Evolutionary conservation across 2,888 invertebrate genomes (phyloP).

Genomic region (Punctoribates punctum): DNA sequence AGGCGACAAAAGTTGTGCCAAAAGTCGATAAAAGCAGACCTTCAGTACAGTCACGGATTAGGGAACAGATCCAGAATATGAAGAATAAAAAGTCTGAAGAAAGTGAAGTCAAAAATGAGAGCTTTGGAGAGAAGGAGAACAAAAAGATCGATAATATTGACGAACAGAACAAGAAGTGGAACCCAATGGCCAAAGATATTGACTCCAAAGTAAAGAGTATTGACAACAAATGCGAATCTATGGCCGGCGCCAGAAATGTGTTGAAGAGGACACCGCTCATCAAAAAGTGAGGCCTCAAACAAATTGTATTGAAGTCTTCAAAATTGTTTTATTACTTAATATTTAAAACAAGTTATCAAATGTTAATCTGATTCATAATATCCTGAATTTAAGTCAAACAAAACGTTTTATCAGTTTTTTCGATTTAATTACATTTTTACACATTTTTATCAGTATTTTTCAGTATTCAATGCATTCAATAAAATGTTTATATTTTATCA

Average conservation of each 20-base stretch:
- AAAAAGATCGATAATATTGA: background rate
- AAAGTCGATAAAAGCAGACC: background rate
- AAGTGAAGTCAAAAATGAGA: background rate
- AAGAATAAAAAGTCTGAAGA: background rate
- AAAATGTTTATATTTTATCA: background rate
- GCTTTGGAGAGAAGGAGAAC: constrained; percentile 35
- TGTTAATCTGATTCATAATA: background rate
- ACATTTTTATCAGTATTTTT: background rate
- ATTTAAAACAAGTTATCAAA: background rate
- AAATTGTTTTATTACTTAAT: background rate
- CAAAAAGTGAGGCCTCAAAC: background rate
- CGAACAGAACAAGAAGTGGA: background rate
- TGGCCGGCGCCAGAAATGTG: background rate
- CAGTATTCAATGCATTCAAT: background rate
- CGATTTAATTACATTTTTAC: background rate
- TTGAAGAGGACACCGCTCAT: constrained; percentile 21
- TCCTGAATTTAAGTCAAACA: background rate
- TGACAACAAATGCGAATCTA: background rate
- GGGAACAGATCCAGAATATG: constrained; percentile 17
- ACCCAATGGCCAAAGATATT: background rate
- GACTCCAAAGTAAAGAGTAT: background rate
- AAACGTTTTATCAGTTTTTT: too few species aligned
- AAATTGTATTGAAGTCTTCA: background rate
- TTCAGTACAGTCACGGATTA: background rate
- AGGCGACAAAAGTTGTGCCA: background rate